Evolutionary conservation across 2,113 vertebrate genomes (phyloP), one percentile per base, ranked within the genome.

Genomic region (Anoura caudifer): DNA sequence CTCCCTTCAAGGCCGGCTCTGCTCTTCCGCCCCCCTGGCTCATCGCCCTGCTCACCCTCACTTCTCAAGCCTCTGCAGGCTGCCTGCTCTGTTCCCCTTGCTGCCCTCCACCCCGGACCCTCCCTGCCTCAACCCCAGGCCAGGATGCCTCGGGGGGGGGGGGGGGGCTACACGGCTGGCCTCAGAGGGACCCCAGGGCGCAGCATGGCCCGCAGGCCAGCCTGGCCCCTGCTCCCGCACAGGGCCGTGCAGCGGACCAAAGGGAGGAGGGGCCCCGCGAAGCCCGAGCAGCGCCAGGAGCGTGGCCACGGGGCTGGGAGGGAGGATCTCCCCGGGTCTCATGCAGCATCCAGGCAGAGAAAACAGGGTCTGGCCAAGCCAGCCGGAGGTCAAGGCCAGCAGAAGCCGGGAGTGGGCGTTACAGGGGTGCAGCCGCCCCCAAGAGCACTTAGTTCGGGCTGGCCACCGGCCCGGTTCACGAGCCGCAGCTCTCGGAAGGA

Each of bases 391-490:
- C 81, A 43, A 90, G 93, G 91, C 52, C 54, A 72, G 85, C 47
- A 65, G 89, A 69, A 3, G 20, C 5, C 36, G 14, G 45, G 65
- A 80, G 38, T 24, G 26, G 38, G 43, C 4, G 33, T 12, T 12
- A 31, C 80, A 54, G 7, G 93, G 77, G 41, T 0, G 3, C 11
- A 52, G 54, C 26, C 28, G 15, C 80, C 91, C 87, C 93, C 95
- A 93, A 97, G 96, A 92, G 94, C 95, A 95, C 96, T 96, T 97
- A 67, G 45, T 83, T 47, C 0, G 17, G 67, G 87, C 54, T 85
- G 85, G 56, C 59, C 83, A 14, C 10, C 7, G 59, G 87, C 79
- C 77, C 38, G 7, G 19, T 16, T n/a, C 50, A 36, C 0, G 6
- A 52, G 83, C 76, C 63, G 10, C 47, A 47, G 70, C 81, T 77